Evolutionary conservation across 1,140 invertebrate species (phyloP).

Genomic region (Geopemphigus sp.): DNA sequence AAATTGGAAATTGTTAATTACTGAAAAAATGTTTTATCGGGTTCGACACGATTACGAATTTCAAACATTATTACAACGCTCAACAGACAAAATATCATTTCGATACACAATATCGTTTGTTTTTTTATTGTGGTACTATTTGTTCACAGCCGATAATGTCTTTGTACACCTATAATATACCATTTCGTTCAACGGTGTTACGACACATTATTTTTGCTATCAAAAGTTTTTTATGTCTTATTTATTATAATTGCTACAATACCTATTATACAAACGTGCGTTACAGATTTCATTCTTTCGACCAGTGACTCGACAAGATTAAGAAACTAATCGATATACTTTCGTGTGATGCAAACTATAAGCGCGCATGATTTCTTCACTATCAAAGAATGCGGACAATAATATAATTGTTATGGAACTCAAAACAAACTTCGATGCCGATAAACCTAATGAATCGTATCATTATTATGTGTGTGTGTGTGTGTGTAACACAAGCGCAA

Average conservation of each 20-base stretch:
- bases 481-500: no score
- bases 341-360: neutral
- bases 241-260: neutral
- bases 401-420: neutral
- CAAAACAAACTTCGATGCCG: neutral
- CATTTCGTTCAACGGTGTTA: neutral
- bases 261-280: neutral
- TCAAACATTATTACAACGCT: no score
- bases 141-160: neutral
- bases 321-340: neutral
- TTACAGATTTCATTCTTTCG: neutral
- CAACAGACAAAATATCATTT: no score
- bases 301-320: neutral
- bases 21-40: no score
- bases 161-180: neutral
- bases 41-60: no score
- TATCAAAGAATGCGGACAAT: neutral
- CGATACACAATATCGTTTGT: no score
- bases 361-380: neutral
- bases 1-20: no score
- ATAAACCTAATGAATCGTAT: neutral
- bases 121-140: no score
- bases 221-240: slow-evolving; percentile 11
- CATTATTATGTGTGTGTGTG: no score
- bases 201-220: neutral